phyloP scores from a whole-genome alignment of 1,140 invertebrate genomes.

The Bombus waltoni region DNA sequence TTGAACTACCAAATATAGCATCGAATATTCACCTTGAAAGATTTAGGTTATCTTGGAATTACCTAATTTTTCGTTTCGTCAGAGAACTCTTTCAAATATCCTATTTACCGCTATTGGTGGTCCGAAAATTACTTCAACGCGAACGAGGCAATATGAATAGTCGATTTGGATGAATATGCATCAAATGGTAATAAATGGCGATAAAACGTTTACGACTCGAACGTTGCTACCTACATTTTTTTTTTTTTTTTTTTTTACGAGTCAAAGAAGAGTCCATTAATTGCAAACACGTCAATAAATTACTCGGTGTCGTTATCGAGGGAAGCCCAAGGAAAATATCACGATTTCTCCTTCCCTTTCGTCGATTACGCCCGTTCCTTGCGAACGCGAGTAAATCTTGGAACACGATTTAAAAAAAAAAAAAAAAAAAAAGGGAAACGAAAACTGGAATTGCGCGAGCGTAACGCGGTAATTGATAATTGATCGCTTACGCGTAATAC shows the following conservation, averaged over 20 bases:
- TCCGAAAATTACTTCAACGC: no score
- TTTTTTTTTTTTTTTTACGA: background rate
- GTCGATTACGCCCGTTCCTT: background rate
- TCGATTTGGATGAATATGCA: no score
- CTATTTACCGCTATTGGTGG: no score
- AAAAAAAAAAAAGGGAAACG: no score
- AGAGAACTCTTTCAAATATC: background rate
- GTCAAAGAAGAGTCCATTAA: background rate
- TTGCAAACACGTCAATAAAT: background rate
- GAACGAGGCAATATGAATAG: no score
- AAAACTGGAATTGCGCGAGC: background rate
- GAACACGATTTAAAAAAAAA: background rate
- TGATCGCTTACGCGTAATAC: conserved; percentile 20
- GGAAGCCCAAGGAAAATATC: no score
- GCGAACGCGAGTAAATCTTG: background rate
- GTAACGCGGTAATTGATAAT: conserved; percentile 36
- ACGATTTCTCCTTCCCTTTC: background rate
- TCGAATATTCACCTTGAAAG: background rate
- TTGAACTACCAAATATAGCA: no score
- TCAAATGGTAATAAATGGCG: no score
- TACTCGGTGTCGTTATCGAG: background rate
- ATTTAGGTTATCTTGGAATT: background rate
- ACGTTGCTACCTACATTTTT: no score
- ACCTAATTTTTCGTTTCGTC: background rate
- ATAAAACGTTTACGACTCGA: no score